Percentiles rank a stretch among this genome's conserved stretches.
phyloP scores from a whole-genome alignment of 2,113 vertebrate genomes.

The Oreocharis arfaki region DNA sequence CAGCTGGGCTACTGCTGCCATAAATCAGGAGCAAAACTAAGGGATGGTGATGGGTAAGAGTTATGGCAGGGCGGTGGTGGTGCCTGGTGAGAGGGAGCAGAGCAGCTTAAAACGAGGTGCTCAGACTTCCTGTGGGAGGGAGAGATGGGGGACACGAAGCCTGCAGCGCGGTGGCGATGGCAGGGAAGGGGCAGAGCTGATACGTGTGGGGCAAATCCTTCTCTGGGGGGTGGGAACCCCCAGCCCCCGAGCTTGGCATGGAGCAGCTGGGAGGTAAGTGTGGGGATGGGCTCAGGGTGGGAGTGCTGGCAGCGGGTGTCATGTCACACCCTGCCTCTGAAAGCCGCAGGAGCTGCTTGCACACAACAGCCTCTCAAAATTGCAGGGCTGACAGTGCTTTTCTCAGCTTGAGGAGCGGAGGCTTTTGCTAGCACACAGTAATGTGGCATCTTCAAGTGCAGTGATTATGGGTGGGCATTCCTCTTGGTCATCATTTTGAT shows the following conservation, averaged over 20 bases:
- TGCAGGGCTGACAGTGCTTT: not conserved
- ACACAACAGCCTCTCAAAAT: not conserved
- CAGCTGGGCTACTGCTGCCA: slow-evolving; percentile 32
- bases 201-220: not conserved
- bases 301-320: rapidly evolving
- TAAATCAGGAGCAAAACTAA: slow-evolving; percentile 48
- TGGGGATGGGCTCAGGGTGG: not conserved
- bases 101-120: not conserved
- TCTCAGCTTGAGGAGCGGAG: not conserved
- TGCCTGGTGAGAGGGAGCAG: not conserved
- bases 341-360: not conserved
- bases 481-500: not conserved
- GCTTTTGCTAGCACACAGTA: not conserved
- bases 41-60: not conserved
- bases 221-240: not conserved
- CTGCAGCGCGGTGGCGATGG: not conserved
- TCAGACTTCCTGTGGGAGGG: not conserved
- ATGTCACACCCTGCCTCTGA: not conserved
- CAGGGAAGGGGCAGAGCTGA: not conserved
- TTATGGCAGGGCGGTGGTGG: not conserved
- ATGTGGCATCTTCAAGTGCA: not conserved
- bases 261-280: slow-evolving; percentile 56
- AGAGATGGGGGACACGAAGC: not conserved
- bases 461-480: not conserved
- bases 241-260: rapidly evolving